Conservation (phyloP, 2,888 invertebrate genomes). For the Pantelozetes paolii region DNA sequence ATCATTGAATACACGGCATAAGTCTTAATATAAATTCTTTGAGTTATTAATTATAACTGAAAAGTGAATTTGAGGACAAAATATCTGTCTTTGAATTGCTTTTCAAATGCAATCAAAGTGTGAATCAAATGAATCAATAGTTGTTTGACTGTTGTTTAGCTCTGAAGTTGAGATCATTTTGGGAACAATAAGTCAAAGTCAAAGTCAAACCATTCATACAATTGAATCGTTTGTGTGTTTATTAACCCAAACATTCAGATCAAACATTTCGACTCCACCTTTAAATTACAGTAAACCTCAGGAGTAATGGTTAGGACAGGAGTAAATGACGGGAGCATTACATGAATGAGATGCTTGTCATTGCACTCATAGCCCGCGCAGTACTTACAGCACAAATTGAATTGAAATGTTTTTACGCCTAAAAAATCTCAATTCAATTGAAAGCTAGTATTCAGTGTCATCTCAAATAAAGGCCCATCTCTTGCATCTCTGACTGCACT, state of each 20-base stretch:
- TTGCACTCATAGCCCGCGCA: neutral
- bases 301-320: neutral
- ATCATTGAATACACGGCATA: neutral
- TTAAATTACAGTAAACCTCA: slow-evolving; percentile 2
- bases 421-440: neutral
- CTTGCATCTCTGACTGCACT: too few relatives aligned
- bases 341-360: neutral
- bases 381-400: neutral
- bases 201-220: slow-evolving; percentile 2
- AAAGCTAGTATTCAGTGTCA: slow-evolving; percentile 7
- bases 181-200: neutral
- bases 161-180: neutral
- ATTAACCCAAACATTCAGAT: neutral
- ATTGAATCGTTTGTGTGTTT: slow-evolving; percentile 6
- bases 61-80: neutral
- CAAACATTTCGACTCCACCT: neutral
- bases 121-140: neutral
- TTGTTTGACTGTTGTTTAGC: neutral
- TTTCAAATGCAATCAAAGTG: neutral
- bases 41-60: slow-evolving; percentile 19
- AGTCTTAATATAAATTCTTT: slow-evolving; percentile 21
- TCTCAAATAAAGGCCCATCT: neutral
- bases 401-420: neutral
- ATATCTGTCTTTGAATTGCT: neutral
- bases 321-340: slow-evolving; percentile 5